These are phyloP conservation scores for Pelecanus crispus DNA, from an alignment of 2,113 vertebrate genomes.

Conservation along the genomic window DNA sequence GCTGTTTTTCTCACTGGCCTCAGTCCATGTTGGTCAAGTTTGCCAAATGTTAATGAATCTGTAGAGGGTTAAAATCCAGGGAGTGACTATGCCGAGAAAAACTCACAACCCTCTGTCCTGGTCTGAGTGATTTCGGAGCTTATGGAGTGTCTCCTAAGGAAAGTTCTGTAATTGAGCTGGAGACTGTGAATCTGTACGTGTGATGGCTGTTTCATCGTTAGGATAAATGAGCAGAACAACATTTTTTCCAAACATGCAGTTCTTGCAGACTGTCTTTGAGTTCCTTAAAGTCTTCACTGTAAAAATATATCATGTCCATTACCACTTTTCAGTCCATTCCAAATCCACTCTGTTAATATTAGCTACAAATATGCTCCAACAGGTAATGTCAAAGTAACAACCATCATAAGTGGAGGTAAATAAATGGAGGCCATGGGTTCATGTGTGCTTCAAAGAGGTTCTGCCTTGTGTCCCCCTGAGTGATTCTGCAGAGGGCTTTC, in stretches of 20 bases:
- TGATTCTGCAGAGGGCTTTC: not conserved
- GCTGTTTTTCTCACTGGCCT: not conserved
- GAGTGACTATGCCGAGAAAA: not conserved
- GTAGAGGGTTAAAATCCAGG: not conserved
- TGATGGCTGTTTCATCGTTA: not conserved
- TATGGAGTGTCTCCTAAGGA: not conserved
- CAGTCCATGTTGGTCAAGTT: not conserved
- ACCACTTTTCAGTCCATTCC: not conserved
- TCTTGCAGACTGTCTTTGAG: not conserved
- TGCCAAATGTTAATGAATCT: not conserved
- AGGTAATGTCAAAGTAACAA: not conserved
- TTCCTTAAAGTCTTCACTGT: not conserved
- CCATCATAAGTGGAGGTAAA: not conserved
- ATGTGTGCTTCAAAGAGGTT: not conserved
- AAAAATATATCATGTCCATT: not conserved
- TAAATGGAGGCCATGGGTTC: not conserved
- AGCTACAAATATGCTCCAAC: not conserved
- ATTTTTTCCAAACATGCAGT: not conserved
- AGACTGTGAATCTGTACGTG: not conserved
- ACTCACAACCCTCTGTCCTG: not conserved
- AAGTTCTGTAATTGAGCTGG: not conserved
- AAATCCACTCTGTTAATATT: not conserved
- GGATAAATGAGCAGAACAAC: not conserved
- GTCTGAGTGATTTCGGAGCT: not conserved
- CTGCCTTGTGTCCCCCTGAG: rapidly evolving